A percentile compares a stretch with the other conserved stretches of the same genome.
Conservation (phyloP, 2,888 invertebrate genomes). For the Macrophya alboannulata region DNA sequence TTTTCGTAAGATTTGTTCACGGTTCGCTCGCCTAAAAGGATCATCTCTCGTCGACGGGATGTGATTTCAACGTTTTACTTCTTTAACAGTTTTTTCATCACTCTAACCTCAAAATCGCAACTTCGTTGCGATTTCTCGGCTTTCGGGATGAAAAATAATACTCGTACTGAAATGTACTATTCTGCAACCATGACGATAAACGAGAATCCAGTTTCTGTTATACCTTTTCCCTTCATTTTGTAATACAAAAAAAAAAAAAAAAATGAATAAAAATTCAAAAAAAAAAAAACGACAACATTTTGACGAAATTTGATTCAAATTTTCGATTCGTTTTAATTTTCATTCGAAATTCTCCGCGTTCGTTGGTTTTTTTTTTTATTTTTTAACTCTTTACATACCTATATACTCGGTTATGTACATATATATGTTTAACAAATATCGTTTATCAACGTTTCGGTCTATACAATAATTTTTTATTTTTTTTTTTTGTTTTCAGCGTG, state of each 20-base stretch:
- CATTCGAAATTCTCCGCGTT: not conserved
- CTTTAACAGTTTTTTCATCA: conserved; percentile 10
- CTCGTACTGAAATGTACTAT: too few relatives aligned
- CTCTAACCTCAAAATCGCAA: too few relatives aligned
- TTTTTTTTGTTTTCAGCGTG: conserved; percentile 79
- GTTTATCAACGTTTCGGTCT: not conserved
- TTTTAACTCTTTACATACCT: too few relatives aligned
- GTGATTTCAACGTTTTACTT: conserved; percentile 51
- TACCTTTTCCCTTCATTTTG: too few relatives aligned
- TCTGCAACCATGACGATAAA: too few relatives aligned
- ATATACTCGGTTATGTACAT: not conserved
- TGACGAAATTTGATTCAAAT: not conserved
- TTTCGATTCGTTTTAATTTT: not conserved
- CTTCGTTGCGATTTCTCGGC: too few relatives aligned
- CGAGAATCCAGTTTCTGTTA: too few relatives aligned
- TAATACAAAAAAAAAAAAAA: too few relatives aligned
- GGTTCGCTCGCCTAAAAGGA: conserved; percentile 30
- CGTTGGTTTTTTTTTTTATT: not conserved
- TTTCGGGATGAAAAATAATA: too few relatives aligned
- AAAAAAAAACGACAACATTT: too few relatives aligned
- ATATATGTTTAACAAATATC: not conserved
- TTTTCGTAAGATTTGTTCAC: conserved; percentile 46
- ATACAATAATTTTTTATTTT: conserved; percentile 67
- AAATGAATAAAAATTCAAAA: too few relatives aligned
- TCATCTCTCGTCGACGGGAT: conserved; percentile 33